Conservation (phyloP, 1,140 invertebrate genomes). For the Drosophila parvula region DNA sequence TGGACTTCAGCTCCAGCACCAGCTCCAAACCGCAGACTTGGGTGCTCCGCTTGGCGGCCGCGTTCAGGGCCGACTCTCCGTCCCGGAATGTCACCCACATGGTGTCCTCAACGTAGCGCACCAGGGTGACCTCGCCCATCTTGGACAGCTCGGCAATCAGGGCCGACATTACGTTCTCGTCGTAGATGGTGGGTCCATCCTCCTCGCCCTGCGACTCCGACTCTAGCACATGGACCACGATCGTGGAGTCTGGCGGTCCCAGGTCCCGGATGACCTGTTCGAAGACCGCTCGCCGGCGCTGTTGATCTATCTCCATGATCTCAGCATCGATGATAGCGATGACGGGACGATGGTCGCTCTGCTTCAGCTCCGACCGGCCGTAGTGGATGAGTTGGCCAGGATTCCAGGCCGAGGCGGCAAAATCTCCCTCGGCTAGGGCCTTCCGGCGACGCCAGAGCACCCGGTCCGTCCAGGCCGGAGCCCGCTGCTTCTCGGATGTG, state of each 20-base stretch:
- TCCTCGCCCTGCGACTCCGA: slow-evolving; percentile 67
- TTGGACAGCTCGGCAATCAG: slow-evolving; percentile 81
- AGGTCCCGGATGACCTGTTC: slow-evolving; percentile 93
- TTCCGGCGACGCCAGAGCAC: slow-evolving; percentile 94
- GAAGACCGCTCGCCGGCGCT: slow-evolving; percentile 89
- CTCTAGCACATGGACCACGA: slow-evolving; percentile 89
- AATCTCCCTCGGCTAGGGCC: slow-evolving; percentile 88
- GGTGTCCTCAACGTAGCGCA: slow-evolving; percentile 94
- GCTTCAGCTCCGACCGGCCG: slow-evolving; percentile 95
- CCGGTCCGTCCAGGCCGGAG: slow-evolving; percentile 99
- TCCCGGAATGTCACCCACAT: slow-evolving; percentile 96
- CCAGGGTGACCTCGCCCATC: slow-evolving; percentile 91
- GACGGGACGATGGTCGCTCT: slow-evolving; percentile 98
- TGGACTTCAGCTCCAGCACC: slow-evolving; percentile 91
- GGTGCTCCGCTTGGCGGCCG: slow-evolving; percentile 85
- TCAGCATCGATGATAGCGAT: slow-evolving; percentile 95
- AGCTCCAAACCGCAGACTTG: slow-evolving; percentile 89
- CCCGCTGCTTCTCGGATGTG: slow-evolving; percentile 98
- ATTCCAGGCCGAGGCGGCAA: slow-evolving; percentile 85
- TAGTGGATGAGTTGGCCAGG: slow-evolving; percentile 94
- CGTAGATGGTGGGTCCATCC: slow-evolving; percentile 85
- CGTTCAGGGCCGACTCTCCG: slow-evolving; percentile 92
- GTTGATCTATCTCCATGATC: slow-evolving; percentile 90
- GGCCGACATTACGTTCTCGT: slow-evolving; percentile 80
- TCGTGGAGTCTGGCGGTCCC: slow-evolving; percentile 97